Conservation (phyloP, 2,888 invertebrate genomes). For the Leuctra nigra region DNA sequence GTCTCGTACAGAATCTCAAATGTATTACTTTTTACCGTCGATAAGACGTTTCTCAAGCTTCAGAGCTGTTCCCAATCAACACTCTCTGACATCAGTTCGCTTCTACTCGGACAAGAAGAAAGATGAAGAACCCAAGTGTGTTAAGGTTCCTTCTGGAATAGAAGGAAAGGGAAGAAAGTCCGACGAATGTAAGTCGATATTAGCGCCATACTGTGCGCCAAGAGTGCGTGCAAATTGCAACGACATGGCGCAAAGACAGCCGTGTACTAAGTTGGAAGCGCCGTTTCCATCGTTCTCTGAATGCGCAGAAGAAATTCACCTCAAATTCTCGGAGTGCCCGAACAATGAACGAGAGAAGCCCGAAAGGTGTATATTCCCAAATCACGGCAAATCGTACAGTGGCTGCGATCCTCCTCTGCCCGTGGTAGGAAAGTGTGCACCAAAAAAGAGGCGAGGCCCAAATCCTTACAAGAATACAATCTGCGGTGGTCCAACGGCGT, state of each 20-base stretch:
- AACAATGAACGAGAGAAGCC: neutral
- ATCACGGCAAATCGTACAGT: neutral
- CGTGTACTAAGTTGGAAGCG: constrained; percentile 9
- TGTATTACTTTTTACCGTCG: too few species aligned
- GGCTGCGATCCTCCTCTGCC: constrained; percentile 1
- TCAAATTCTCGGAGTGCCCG: neutral
- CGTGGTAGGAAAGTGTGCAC: too few species aligned
- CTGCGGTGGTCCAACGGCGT: too few species aligned
- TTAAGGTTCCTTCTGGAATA: neutral
- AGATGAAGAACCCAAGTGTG: neutral
- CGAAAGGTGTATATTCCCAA: neutral
- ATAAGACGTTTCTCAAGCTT: too few species aligned
- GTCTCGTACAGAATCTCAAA: too few species aligned
- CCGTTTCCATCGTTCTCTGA: constrained; percentile 9
- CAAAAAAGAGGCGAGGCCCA: too few species aligned
- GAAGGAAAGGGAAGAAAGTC: neutral
- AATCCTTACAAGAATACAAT: too few species aligned
- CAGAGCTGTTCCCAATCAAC: too few species aligned
- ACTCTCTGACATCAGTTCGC: neutral
- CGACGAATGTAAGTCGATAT: too few species aligned
- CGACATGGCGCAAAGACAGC: neutral
- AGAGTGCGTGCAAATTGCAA: neutral
- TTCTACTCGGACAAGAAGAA: neutral
- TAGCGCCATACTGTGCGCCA: neutral
- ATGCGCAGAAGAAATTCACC: neutral